phyloP scores from a whole-genome alignment of 2,113 vertebrate genomes.

The Campylomormyrus tamandua region DNA sequence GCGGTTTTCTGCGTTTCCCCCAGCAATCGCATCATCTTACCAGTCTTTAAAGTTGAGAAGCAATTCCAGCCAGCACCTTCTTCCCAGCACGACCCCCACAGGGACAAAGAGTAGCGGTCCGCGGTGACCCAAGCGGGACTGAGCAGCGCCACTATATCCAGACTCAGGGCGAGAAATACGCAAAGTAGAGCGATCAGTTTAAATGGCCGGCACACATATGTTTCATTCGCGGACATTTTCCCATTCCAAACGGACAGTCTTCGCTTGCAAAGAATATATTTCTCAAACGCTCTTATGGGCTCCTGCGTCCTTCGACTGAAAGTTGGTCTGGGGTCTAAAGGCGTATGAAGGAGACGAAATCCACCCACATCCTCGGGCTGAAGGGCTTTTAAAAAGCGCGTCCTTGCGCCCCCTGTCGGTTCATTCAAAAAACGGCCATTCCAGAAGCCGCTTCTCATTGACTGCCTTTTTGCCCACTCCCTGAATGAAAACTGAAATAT shows the following conservation, averaged over 20 bases:
- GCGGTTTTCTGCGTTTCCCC: background rate
- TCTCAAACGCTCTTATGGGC: background rate
- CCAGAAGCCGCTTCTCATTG: background rate
- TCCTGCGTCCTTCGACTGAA: slow-evolving; percentile 12
- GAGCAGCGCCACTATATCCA: slow-evolving; percentile 66
- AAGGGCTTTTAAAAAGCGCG: background rate
- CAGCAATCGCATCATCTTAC: slow-evolving; percentile 41
- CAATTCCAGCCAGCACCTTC: slow-evolving; percentile 55
- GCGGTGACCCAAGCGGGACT: slow-evolving; percentile 75
- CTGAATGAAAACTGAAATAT: background rate
- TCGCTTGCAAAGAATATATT: background rate
- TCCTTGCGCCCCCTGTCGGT: background rate
- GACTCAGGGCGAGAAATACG: slow-evolving; percentile 61
- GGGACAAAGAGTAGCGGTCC: slow-evolving; percentile 63
- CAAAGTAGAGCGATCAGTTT: slow-evolving; percentile 69
- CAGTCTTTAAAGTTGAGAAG: slow-evolving; percentile 61
- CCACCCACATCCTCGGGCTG: slow-evolving; percentile 8
- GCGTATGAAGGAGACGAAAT: background rate
- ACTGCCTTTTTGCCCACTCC: background rate
- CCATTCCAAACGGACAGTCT: slow-evolving; percentile 18
- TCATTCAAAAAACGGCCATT: background rate
- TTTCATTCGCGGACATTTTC: slow-evolving; percentile 61
- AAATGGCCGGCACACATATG: slow-evolving; percentile 62
- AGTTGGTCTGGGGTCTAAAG: slow-evolving; percentile 17
- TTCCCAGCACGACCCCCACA: slow-evolving; percentile 66